Conservation (phyloP, 2,797 vertebrate species). For the Merluccius polli region DNA sequence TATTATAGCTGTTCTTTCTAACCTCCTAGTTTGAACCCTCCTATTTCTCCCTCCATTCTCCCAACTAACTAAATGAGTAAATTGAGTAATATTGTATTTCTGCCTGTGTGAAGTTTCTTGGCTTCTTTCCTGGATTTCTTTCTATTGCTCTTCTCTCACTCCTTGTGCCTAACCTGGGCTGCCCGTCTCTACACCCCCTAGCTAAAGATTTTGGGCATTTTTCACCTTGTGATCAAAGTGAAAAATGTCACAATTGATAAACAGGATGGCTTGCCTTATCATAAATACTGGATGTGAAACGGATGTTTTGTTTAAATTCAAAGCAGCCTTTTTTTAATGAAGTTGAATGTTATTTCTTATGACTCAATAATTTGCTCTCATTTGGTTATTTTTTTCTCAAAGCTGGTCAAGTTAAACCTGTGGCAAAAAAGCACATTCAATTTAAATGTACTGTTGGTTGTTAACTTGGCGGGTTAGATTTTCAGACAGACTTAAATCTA, state of each 20-base stretch:
- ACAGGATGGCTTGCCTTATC: constrained; percentile 25
- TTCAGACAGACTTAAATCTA: background rate
- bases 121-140: constrained; percentile 66
- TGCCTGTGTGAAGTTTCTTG: constrained; percentile 76
- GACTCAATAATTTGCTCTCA: constrained; percentile 29
- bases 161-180: constrained; percentile 56
- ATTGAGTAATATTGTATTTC: constrained; percentile 57
- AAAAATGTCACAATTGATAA: constrained; percentile 23
- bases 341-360: background rate
- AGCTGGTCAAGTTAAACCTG: no score
- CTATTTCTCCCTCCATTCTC: constrained; percentile 75
- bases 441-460: background rate
- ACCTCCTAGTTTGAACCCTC: constrained; percentile 88
- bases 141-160: constrained; percentile 60
- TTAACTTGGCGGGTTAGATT: background rate
- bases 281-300: constrained; percentile 32
- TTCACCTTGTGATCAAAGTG: constrained; percentile 19
- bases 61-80: constrained; percentile 92
- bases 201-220: constrained; percentile 24
- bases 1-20: constrained; percentile 98
- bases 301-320: constrained; percentile 3
- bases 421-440: background rate
- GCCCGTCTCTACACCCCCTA: constrained; percentile 35
- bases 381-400: background rate
- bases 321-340: background rate